These are phyloP conservation scores for Ramphastos sulfuratus DNA, from an alignment of 2,113 vertebrate genomes.

Conservation along the genomic window DNA sequence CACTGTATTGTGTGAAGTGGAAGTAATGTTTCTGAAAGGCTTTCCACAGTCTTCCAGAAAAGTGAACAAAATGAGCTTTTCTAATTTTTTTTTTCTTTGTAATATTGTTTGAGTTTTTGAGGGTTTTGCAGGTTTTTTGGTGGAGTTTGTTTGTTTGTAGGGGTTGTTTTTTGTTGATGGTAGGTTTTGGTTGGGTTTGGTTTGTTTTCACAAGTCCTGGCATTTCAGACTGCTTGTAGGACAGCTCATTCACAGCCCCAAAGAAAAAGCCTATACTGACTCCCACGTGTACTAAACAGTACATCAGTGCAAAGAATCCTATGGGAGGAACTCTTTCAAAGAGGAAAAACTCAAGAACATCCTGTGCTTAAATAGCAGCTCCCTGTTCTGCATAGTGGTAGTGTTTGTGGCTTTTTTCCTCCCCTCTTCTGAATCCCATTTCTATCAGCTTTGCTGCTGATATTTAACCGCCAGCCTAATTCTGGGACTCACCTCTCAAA, in stretches of 20 bases:
- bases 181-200: not conserved
- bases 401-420: not conserved
- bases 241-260: constrained; percentile 39
- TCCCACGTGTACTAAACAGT: not conserved
- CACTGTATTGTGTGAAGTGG: not conserved
- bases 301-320: not conserved
- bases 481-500: not conserved
- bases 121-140: too few relatives aligned
- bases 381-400: not conserved
- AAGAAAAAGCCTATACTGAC: not conserved
- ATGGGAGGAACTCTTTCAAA: not conserved
- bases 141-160: not conserved
- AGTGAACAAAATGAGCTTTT: not conserved
- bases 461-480: not conserved
- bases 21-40: not conserved
- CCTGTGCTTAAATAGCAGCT: not conserved
- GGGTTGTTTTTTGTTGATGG: too few relatives aligned
- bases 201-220: not conserved
- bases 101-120: not conserved
- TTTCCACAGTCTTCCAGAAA: not conserved
- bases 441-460: not conserved
- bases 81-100: not conserved
- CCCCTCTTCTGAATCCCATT: not conserved
- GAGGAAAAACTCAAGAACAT: not conserved
- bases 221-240: not conserved